Evolutionary conservation across 1,140 invertebrate species (phyloP).

Genomic region (Drosophila pandora): DNA sequence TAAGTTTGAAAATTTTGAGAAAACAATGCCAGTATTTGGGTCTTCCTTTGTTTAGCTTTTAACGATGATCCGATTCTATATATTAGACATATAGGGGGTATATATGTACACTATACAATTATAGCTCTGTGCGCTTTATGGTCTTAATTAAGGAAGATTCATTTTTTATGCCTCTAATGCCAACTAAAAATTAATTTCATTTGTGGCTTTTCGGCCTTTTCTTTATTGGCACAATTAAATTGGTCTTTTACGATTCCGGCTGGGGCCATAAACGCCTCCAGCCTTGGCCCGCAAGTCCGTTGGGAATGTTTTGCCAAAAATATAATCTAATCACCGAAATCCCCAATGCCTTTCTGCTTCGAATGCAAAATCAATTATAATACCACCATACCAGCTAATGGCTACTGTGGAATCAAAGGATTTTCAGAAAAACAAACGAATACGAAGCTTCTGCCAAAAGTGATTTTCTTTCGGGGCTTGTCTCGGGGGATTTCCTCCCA

Average conservation of each 20-base stretch:
- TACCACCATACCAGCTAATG: neutral
- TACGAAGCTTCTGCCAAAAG: neutral
- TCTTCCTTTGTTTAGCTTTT: conserved; percentile 7
- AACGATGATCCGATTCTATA: neutral
- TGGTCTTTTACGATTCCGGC: conserved; percentile 24
- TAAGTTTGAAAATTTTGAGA: conserved; percentile 9
- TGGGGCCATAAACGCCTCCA: neutral
- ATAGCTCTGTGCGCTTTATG: neutral
- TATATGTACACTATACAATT: neutral
- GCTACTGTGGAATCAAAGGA: neutral
- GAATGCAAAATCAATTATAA: neutral
- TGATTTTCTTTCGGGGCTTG: neutral
- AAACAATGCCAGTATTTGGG: conserved; percentile 7
- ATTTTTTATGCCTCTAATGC: conserved; percentile 22
- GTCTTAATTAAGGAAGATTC: conserved; percentile 27
- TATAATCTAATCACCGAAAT: neutral
- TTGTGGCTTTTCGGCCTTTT: conserved; percentile 10
- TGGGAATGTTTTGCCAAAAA: neutral
- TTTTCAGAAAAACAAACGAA: neutral
- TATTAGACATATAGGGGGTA: neutral
- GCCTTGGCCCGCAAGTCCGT: conserved; percentile 11
- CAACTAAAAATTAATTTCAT: conserved; percentile 23
- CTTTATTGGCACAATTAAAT: conserved; percentile 46
- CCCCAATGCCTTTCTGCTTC: neutral
- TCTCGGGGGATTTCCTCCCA: neutral